Evolutionary conservation across 2,888 invertebrate genomes (phyloP), one percentile per base, ranked within the genome.

Genomic region (Hipparchia semele): DNA sequence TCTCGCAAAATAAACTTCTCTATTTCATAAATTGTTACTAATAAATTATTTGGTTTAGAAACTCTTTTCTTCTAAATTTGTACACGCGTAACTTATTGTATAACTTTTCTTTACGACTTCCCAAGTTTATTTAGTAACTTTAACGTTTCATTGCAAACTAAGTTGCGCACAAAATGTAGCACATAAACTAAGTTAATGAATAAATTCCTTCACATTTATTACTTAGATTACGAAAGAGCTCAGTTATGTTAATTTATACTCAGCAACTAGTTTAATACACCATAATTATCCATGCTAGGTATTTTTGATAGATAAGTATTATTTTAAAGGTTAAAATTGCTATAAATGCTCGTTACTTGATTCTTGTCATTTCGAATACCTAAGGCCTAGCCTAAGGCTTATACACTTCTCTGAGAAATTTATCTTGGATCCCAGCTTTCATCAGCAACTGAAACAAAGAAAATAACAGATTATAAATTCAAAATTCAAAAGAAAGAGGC

Each of bases 391-490:
- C 23, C 23, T 23, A 39, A 39, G 39, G 39, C 39, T 39, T 39
- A 39, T 39, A 39, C 5, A 39, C 5, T 39, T 39, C 9, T 53
- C 51, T 53, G 51, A 53, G 4, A 10, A 2, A 4, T 53, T 9
- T 10, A 53, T 9, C 51, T 53, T 56, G 9, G 12, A 39, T 39
- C 39, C 39, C 6, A 45, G 39, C 12, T 10, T 61, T 51, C 51
- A 8, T 54, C 54, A n/a, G 6, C 39, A 64, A 9, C 71, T 71
- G 71, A 71, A 71, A 71, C 71, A 66, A 71, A 71, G 51, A 60
- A 66, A 66, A 64, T n/a, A 64, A 64, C 46, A 46, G 7, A 56
- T 56, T 6, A 7, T 13, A 6, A 56, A 56, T 56, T 13, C 5
- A 12, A 23, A 23, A 23, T 23, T 23, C 53, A 53, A 53, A 12